Percentiles rank a stretch among this genome's conserved stretches.
Evolutionary conservation across 1,140 invertebrate genomes (phyloP).

Genomic region (Popillia japonica): DNA sequence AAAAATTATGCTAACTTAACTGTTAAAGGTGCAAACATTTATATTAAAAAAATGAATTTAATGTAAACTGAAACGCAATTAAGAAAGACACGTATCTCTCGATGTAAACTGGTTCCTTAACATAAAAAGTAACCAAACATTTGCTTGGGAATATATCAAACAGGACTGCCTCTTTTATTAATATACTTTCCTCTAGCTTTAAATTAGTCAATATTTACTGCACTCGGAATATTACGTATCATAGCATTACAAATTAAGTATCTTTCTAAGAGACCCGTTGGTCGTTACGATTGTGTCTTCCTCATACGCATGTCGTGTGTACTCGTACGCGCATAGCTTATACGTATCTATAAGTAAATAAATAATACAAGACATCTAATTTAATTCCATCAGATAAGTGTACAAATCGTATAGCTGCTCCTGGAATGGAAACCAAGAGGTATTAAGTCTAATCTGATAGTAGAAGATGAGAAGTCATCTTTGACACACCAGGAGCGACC

Average conservation of each 20-base stretch:
- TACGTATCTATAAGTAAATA: conserved; percentile 38
- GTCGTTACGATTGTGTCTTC: not conserved
- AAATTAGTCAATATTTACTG: conserved; percentile 22
- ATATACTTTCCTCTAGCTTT: conserved; percentile 4
- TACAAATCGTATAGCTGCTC: conserved; percentile 49
- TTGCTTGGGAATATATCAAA: not conserved
- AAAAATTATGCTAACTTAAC: no score
- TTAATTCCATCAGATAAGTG: conserved; percentile 53
- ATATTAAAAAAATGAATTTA: no score
- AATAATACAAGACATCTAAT: conserved; percentile 45
- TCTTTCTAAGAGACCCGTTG: not conserved
- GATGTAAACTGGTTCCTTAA: not conserved
- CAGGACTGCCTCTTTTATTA: not conserved
- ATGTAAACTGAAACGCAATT: no score
- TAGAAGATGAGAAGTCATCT: conserved; percentile 51
- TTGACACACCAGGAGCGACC: conserved; percentile 46
- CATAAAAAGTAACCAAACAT: not conserved
- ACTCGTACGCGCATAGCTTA: not conserved
- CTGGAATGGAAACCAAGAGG: conserved; percentile 51
- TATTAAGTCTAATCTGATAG: conserved; percentile 55
- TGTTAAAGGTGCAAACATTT: no score
- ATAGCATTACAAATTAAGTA: not conserved
- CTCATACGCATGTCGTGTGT: not conserved
- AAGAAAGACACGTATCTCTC: no score
- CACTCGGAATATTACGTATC: not conserved